Evolutionary conservation across 2,113 vertebrate species (phyloP).

Genomic region (Siniperca chuatsi): DNA sequence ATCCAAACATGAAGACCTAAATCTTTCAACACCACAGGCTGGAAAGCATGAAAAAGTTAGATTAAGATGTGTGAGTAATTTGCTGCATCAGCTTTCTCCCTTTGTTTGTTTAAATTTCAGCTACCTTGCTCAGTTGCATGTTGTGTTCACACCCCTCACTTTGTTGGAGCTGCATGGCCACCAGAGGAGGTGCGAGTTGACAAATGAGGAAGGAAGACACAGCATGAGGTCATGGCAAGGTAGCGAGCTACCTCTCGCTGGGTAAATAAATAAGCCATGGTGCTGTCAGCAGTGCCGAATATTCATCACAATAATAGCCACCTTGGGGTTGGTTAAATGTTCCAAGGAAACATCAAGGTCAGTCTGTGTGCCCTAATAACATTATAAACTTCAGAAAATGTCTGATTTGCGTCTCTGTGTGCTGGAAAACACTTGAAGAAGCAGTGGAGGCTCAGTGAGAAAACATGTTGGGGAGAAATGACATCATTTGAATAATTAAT

Average conservation of each 20-base stretch:
- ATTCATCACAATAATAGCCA: constrained; percentile 87
- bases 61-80: constrained; percentile 43
- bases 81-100: constrained; percentile 53
- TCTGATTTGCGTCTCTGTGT: constrained; percentile 75
- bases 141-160: constrained; percentile 49
- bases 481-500: constrained; percentile 55
- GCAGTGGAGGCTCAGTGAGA: constrained; percentile 12
- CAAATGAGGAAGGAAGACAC: constrained; percentile 79
- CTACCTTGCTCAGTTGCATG: constrained; percentile 35
- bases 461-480: constrained; percentile 25
- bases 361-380: constrained; percentile 79
- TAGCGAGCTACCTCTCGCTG: constrained; percentile 76
- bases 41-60: constrained; percentile 10
- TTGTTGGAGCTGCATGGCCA: constrained; percentile 51
- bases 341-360: constrained; percentile 88
- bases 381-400: constrained; percentile 81
- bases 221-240: constrained; percentile 81
- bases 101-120: constrained; percentile 37
- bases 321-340: constrained; percentile 88
- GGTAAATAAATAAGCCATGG: constrained; percentile 85
- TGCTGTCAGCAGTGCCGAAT: constrained; percentile 77
- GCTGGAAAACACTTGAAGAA: constrained; percentile 63
- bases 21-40: constrained; percentile 47
- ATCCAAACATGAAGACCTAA: constrained; percentile 26
- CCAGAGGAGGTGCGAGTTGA: constrained; percentile 72